Evolutionary conservation across 2,113 vertebrate genomes (phyloP).

Genomic region (Merops nubicus): DNA sequence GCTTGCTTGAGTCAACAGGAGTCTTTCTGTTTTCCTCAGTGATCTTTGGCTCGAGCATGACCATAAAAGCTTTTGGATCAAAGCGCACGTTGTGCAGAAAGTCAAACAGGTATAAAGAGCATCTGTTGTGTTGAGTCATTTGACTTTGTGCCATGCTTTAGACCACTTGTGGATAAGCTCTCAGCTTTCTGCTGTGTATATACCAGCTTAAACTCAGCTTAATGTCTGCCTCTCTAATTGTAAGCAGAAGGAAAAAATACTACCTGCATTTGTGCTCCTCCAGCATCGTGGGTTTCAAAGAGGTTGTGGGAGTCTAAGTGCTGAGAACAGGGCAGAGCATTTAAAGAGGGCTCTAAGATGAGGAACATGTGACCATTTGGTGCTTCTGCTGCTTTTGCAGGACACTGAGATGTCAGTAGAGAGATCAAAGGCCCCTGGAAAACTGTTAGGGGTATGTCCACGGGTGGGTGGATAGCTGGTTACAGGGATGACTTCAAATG

Average conservation of each 20-base stretch:
- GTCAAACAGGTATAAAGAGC: conserved; percentile 29
- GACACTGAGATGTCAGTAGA: neutral
- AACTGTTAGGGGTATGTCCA: fast-evolving
- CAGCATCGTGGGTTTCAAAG: fast-evolving
- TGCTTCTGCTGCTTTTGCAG: neutral
- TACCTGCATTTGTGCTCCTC: fast-evolving
- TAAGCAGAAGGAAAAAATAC: neutral
- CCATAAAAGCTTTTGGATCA: conserved; percentile 21
- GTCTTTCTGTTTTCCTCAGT: neutral
- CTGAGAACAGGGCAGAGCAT: neutral
- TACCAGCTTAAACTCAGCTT: neutral
- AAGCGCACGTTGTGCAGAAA: neutral
- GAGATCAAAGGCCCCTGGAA: neutral
- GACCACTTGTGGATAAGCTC: conserved; percentile 25
- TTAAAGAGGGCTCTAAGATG: neutral
- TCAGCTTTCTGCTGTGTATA: neutral
- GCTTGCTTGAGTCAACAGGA: neutral
- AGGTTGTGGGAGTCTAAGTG: neutral
- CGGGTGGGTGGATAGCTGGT: fast-evolving
- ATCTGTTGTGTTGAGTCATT: conserved; percentile 42
- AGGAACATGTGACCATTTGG: fast-evolving
- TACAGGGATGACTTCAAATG: neutral
- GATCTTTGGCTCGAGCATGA: neutral
- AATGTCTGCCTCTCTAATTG: neutral
- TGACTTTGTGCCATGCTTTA: neutral